Evolutionary conservation across 2,113 vertebrate genomes (phyloP).

Genomic region (Dasyurus viverrinus): DNA sequence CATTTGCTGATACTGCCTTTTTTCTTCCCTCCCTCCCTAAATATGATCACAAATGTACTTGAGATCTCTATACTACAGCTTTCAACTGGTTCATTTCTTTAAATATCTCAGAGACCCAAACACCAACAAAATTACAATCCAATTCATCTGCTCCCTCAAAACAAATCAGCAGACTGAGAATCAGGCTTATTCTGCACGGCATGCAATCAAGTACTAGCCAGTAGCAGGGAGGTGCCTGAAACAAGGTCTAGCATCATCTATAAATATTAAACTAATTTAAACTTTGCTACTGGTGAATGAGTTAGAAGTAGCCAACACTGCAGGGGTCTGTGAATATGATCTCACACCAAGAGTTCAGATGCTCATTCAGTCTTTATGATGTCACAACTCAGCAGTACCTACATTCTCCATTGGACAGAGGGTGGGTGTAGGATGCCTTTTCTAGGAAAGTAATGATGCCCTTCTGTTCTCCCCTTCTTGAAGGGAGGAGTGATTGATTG

Average conservation of each 20-base stretch:
- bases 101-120: background rate
- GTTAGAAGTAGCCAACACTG: background rate
- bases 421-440: background rate
- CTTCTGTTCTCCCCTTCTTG: background rate
- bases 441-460: background rate
- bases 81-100: background rate
- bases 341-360: background rate
- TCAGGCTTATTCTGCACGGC: background rate
- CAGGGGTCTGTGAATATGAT: background rate
- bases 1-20: background rate
- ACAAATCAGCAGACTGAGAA: background rate
- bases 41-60: background rate
- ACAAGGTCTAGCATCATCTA: background rate
- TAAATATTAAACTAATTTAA: background rate
- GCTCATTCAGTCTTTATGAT: background rate
- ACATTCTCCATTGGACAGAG: accelerated
- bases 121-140: accelerated
- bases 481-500: background rate
- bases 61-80: accelerated
- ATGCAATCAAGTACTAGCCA: background rate
- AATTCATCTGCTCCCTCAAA: background rate
- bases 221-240: background rate
- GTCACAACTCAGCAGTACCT: background rate
- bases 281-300: background rate
- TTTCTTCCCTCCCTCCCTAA: background rate